Conservation (phyloP, 2,888 invertebrate genomes). For the Nephrocerus scutellatus region DNA sequence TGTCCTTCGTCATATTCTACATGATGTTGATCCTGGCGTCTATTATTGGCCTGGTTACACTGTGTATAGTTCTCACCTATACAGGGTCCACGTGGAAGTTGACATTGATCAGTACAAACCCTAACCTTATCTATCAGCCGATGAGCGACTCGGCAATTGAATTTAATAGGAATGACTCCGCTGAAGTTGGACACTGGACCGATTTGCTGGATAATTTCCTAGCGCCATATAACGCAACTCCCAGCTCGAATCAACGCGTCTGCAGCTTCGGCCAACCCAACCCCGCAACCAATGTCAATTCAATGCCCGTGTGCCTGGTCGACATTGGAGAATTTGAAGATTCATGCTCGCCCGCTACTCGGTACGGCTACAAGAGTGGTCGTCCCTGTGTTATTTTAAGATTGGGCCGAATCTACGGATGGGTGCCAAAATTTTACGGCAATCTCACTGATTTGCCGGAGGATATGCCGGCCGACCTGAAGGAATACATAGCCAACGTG, state of each 20-base stretch:
- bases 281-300: constrained; percentile 36
- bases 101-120: constrained; percentile 62
- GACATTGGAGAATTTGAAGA: constrained; percentile 42
- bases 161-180: constrained; percentile 50
- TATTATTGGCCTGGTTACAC: no score
- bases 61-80: constrained; percentile 58
- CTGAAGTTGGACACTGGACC: constrained; percentile 51
- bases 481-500: constrained; percentile 42
- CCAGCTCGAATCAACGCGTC: constrained; percentile 49
- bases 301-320: constrained; percentile 51
- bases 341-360: constrained; percentile 48
- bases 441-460: constrained; percentile 49
- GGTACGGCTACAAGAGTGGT: constrained; percentile 62
- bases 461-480: constrained; percentile 55
- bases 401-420: constrained; percentile 67
- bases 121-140: constrained; percentile 58
- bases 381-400: constrained; percentile 75
- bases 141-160: constrained; percentile 53
- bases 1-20: no score
- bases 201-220: constrained; percentile 51
- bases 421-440: constrained; percentile 61
- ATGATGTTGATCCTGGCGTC: no score
- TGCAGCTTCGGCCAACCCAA: constrained; percentile 51
- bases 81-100: constrained; percentile 64
- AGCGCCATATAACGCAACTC: constrained; percentile 47